Evolutionary conservation across 23 tunicate genomes (phyloP).

Genomic region (Halocynthia aurantium): DNA sequence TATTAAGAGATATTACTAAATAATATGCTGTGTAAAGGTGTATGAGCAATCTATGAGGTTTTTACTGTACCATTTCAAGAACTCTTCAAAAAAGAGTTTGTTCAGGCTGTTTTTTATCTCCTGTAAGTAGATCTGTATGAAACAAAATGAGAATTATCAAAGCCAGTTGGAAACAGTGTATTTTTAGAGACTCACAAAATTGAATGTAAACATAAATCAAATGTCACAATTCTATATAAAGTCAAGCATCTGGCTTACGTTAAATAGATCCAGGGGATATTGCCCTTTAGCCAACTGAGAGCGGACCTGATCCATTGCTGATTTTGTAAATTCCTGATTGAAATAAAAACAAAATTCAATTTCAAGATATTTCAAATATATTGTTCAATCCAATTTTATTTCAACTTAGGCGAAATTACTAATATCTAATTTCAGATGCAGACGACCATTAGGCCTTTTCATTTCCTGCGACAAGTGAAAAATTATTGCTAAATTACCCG

Average conservation of each 20-base stretch:
- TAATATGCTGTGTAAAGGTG: not conserved
- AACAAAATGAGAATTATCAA: constrained; percentile 15
- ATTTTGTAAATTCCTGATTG: constrained; percentile 60
- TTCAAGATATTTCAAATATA: too few relatives aligned
- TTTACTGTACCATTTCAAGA: constrained; percentile 36
- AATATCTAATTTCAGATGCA: too few relatives aligned
- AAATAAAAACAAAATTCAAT: too few relatives aligned
- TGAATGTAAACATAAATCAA: not conserved
- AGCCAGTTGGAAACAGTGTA: not conserved
- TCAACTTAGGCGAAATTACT: too few relatives aligned
- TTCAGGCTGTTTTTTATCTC: constrained; percentile 49
- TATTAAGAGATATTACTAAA: not conserved
- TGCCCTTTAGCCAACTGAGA: constrained; percentile 34
- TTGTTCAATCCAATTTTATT: too few relatives aligned
- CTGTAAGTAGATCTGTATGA: constrained; percentile 46
- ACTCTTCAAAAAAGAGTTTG: constrained; percentile 42
- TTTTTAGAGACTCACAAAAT: not conserved
- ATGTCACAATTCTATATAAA: constrained; percentile 6
- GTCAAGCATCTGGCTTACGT: constrained; percentile 33
- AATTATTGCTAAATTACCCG: too few relatives aligned
- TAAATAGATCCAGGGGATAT: constrained; percentile 64
- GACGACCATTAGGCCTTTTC: too few relatives aligned
- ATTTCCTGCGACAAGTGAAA: too few relatives aligned
- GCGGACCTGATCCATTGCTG: constrained; percentile 46
- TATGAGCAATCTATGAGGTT: too few relatives aligned